Evolutionary conservation across 2,888 invertebrate species (phyloP), one percentile per base, ranked within the genome.

Genomic region (Lysandra bellargus): DNA sequence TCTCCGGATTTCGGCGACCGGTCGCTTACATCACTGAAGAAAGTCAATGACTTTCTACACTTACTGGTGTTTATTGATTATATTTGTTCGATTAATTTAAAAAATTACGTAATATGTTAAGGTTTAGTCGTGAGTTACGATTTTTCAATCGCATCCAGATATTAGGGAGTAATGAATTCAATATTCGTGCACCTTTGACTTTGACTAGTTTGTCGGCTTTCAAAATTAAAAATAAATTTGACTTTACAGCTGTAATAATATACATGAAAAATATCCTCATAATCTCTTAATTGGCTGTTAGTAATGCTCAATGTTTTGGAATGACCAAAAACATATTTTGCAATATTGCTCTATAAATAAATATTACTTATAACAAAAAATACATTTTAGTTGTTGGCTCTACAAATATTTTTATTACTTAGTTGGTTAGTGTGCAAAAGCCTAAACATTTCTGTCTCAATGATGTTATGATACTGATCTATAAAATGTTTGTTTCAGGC

Each of bases 41-140:
- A 84, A 84, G 84, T 83, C 82, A 83, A 84, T 83, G 82, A 83
- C 84, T 84, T 84, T 84, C 84, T 84, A 83, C 84, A 84, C 81
- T 81, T 81, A 69, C 37, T 69, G 33, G 14, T 69, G 69, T 69
- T 69, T 69, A 69, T 69, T 69, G 69, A 75, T 78, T 75, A 81
- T 83, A 83, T 82, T 83, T 69, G 37, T 33, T 14, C 69, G 69
- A 33, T 69, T 69, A 69, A 69, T 33, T 33, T 69, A 14, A 33
- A 33, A 69, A 33, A 30, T 33, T 69, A 17, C 69, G 33, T 37
- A 69, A 69, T 23, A 23, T 2, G 12, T 30, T 5, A 7, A 23
- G 30, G 6, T 12, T 12, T 14, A 37, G 14, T 33, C 64, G 64
- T 69, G 64, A 69, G 33, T 69, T 3, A 69, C 12, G 69, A 69